phyloP scores from a whole-genome alignment of 2,113 vertebrate species.

The Diadophis punctatus region DNA sequence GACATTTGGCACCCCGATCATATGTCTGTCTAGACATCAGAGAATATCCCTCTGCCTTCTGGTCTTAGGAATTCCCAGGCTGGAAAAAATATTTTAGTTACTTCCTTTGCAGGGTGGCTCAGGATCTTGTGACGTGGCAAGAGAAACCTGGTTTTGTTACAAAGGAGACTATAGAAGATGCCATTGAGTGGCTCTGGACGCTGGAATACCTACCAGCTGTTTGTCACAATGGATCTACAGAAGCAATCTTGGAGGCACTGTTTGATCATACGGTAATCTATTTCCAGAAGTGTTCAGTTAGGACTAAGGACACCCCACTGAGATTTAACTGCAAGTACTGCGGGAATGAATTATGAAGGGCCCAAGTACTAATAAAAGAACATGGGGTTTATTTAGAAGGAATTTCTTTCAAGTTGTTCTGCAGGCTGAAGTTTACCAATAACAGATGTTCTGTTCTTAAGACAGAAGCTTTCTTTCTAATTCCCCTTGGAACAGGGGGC shows the following conservation, averaged over 20 bases:
- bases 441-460: slow-evolving; percentile 37
- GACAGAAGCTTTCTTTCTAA: slow-evolving; percentile 42
- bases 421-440: slow-evolving; percentile 24
- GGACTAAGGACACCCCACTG: slow-evolving; percentile 25
- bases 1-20: slow-evolving; percentile 16
- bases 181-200: slow-evolving; percentile 65
- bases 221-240: slow-evolving; percentile 35
- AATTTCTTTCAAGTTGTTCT: slow-evolving; percentile 29
- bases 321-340: slow-evolving; percentile 13
- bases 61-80: background rate
- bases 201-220: slow-evolving; percentile 48
- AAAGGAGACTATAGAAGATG: slow-evolving; percentile 58
- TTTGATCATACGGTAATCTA: slow-evolving; percentile 67
- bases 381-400: slow-evolving; percentile 22
- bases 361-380: slow-evolving; percentile 46
- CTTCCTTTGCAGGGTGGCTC: slow-evolving; percentile 63
- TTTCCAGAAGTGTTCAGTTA: slow-evolving; percentile 44
- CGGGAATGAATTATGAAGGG: slow-evolving; percentile 36
- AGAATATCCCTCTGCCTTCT: background rate
- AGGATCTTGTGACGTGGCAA: slow-evolving; percentile 67
- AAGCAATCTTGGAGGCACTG: slow-evolving; percentile 71
- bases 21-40: slow-evolving; percentile 15
- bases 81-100: slow-evolving; percentile 12
- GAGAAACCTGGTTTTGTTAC: slow-evolving; percentile 56
- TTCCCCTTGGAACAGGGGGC: slow-evolving; percentile 25